Evolutionary conservation across 2,797 vertebrate genomes (phyloP).

Genomic region (Cirrhinus mrigala): DNA sequence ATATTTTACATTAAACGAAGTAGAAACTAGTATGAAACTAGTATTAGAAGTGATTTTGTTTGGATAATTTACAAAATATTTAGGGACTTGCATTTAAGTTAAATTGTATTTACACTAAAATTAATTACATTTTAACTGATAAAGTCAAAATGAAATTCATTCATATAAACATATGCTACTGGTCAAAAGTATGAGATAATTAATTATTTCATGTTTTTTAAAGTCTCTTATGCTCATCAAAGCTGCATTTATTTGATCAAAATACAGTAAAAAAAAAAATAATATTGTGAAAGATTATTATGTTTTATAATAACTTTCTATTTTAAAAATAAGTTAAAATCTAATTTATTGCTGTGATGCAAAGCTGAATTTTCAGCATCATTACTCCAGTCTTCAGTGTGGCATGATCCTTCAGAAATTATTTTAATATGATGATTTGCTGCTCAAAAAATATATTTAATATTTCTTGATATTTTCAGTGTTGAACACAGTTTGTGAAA

Average conservation of each 20-base stretch:
- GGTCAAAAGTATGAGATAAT: not conserved
- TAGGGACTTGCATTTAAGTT: too few relatives aligned
- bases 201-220: not conserved
- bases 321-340: not conserved
- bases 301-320: not conserved
- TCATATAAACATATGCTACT: too few relatives aligned
- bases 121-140: not conserved
- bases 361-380: not conserved
- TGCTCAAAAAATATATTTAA: not conserved
- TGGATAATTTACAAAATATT: not conserved
- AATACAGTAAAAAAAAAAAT: not conserved
- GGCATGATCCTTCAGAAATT: not conserved
- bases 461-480: not conserved
- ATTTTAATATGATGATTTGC: not conserved
- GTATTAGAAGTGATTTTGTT: not conserved
- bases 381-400: not conserved
- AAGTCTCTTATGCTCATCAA: not conserved
- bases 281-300: not conserved
- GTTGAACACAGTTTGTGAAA: not conserved
- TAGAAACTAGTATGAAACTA: not conserved
- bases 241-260: not conserved
- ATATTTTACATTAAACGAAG: too few relatives aligned
- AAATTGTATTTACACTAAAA: not conserved
- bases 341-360: not conserved
- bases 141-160: not conserved